Evolutionary conservation across 1,140 invertebrate species (phyloP), one percentile per base, ranked within the genome.

Genomic region (Ctenoplectra terminalis): DNA sequence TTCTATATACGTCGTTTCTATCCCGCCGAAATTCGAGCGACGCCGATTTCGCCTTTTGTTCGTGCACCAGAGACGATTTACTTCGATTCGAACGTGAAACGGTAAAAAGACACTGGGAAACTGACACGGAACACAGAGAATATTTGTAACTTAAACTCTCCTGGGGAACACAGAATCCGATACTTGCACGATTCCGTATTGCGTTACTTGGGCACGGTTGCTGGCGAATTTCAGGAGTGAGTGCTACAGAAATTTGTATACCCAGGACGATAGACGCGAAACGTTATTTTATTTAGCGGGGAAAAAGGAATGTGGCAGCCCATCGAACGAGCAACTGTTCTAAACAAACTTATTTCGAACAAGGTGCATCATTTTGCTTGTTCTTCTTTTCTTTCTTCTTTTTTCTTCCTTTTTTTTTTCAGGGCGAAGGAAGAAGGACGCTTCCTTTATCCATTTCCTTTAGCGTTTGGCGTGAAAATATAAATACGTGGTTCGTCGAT

Each of bases 141-240:
- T 75, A 81, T 81, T 75, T 81, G 78, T 81, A 81, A 81, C 71
- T 54, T 67, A 75, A 81, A 81, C 48, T 81, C 71, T 66, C 71
- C 23, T 6, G 37, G 71, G 58, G 17, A 26, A 34, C 50, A 37
- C 31, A 50, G 61, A 75, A 81, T 81, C 78, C 78, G 60, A 75
- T 81, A 81, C 46, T 26, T 64, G n/a, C 34, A 31, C 56, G 37
- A 71, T 79, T 61, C 52, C 48, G 69, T 73, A 64, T 73, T 34
- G 20, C 71, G 78, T 74, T 74, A 66, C 40, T 64, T 37, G 48
- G 56, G 6, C 40, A 43, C 26, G 13, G 43, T 72, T 37, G 23
- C n/a, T 48, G 23, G 71, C 40, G 50, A 66, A 58, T 75, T 75
- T 64, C 58, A 40, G 29, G 56, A 58, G 50, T 26, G 71, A 37